Conservation (phyloP, 2,113 vertebrate species). For the Lampris incognitus region DNA sequence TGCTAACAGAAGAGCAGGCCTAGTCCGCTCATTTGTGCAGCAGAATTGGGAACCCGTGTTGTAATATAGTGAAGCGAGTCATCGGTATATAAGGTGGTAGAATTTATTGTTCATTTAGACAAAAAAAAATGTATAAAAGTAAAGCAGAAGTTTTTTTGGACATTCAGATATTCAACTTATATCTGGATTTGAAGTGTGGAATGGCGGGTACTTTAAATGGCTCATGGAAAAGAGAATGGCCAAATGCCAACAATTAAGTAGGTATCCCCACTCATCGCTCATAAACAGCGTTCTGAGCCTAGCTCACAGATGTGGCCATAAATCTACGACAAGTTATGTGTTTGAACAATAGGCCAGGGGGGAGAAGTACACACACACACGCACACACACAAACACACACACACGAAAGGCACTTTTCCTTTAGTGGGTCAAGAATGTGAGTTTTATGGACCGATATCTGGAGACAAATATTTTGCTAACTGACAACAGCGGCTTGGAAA, state of each 20-base stretch:
- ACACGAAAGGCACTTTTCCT: constrained; percentile 7
- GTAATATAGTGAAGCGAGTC: background rate
- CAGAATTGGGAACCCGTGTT: background rate
- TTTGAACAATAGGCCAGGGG: constrained; percentile 13
- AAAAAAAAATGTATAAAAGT: no score
- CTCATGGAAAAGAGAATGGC: constrained; percentile 27
- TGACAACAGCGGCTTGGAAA: constrained; percentile 47
- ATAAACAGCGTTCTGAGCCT: constrained; percentile 2
- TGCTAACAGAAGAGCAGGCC: background rate
- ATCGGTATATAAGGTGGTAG: background rate
- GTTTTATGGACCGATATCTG: constrained; percentile 27
- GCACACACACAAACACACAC: background rate
- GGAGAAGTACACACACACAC: background rate
- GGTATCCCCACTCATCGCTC: background rate
- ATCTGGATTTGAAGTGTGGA: constrained; percentile 6
- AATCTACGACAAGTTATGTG: constrained; percentile 2
- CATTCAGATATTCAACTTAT: constrained; percentile 50
- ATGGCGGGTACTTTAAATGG: background rate
- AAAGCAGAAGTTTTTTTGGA: background rate
- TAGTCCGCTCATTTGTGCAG: constrained; percentile 8
- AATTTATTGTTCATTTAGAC: no score
- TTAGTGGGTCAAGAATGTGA: constrained; percentile 35
- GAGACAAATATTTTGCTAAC: constrained; percentile 56
- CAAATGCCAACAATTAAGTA: constrained; percentile 30
- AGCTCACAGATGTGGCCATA: background rate